A percentile compares a stretch with the other conserved stretches of the same genome.
phyloP scores from a whole-genome alignment of 1,140 invertebrate species.

The Rhysida immarginata region DNA sequence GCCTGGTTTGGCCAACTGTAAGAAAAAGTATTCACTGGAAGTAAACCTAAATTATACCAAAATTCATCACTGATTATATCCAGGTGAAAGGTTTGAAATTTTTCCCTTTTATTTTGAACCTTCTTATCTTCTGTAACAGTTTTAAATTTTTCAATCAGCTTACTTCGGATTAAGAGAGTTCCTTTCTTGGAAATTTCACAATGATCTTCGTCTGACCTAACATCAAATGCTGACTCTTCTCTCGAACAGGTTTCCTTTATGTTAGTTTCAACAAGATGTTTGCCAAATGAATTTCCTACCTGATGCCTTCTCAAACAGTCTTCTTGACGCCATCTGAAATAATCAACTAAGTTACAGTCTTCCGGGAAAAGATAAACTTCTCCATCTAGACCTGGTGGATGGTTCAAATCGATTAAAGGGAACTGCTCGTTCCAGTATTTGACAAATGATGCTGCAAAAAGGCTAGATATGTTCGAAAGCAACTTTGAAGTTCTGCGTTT shows the following conservation, averaged over 20 bases:
- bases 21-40: no score
- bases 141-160: no score
- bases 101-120: slow-evolving; percentile 22
- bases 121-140: no score
- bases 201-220: no score
- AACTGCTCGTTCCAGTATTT: slow-evolving; percentile 75
- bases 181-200: no score
- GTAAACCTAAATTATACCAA: slow-evolving; percentile 68
- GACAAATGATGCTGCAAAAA: slow-evolving; percentile 78
- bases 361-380: slow-evolving; percentile 76
- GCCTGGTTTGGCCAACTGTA: no score
- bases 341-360: slow-evolving; percentile 74
- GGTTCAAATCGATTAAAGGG: slow-evolving; percentile 43
- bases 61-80: slow-evolving; percentile 77
- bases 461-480: slow-evolving; percentile 64
- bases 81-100: slow-evolving; percentile 39
- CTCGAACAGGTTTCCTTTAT: no score
- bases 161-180: no score
- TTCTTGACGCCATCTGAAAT: slow-evolving; percentile 90
- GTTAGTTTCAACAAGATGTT: no score
- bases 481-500: slow-evolving; percentile 68
- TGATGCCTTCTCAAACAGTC: no score
- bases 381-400: slow-evolving; percentile 84
- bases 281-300: no score
- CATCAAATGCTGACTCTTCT: no score